These are phyloP conservation scores for Polyommatus icarus DNA, from an alignment of 2,888 invertebrate species.

Conservation along the genomic window DNA sequence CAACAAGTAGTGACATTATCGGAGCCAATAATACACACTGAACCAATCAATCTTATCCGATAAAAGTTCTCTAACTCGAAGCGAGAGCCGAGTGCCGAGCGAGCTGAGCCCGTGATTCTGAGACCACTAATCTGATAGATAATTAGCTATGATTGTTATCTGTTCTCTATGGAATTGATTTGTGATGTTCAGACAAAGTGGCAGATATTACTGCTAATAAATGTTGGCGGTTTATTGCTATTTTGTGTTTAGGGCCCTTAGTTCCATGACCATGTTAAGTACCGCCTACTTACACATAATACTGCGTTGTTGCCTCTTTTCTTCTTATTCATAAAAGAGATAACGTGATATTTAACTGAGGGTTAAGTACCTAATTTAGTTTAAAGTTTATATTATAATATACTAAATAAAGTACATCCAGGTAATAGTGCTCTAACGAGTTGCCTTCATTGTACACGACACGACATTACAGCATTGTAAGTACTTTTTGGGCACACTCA, in stretches of 20 bases:
- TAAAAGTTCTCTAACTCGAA: slow-evolving; percentile 60
- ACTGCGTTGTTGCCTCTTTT: too few species aligned
- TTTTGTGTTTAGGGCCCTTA: not conserved
- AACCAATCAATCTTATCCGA: slow-evolving; percentile 67
- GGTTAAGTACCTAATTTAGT: too few species aligned
- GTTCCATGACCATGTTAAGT: not conserved
- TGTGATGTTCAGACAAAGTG: slow-evolving; percentile 1
- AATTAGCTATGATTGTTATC: slow-evolving; percentile 24
- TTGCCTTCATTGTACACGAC: too few species aligned
- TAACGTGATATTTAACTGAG: too few species aligned
- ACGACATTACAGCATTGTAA: too few species aligned
- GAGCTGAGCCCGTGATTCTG: slow-evolving; percentile 39
- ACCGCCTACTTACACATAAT: not conserved
- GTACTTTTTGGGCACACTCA: too few species aligned
- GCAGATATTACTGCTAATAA: not conserved
- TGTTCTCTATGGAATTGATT: slow-evolving; percentile 11
- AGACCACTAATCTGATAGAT: slow-evolving; percentile 25
- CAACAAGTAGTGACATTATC: slow-evolving; percentile 56
- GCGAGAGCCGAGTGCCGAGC: not conserved
- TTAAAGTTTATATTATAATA: too few species aligned
- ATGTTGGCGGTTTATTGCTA: not conserved
- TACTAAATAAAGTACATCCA: too few species aligned
- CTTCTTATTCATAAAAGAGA: too few species aligned
- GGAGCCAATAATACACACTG: slow-evolving; percentile 69
- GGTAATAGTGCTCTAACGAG: too few species aligned